Percentiles rank a stretch among this genome's conserved stretches.
These are phyloP conservation scores for Diplolepis rosae DNA, from an alignment of 2,888 invertebrate genomes.

Conservation along the genomic window DNA sequence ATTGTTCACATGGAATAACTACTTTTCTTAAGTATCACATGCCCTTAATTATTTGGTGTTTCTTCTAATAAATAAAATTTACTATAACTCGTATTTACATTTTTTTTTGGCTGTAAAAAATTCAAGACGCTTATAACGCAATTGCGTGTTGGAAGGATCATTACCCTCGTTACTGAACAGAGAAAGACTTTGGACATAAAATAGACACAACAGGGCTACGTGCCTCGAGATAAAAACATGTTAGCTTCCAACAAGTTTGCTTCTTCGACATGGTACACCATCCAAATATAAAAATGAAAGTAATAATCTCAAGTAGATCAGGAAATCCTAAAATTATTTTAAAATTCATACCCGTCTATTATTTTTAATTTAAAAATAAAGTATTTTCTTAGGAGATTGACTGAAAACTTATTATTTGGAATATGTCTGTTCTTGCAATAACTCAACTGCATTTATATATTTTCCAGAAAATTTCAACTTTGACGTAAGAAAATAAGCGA, in stretches of 20 bases:
- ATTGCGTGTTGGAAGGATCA: slow-evolving; percentile 46
- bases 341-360: too few relatives aligned
- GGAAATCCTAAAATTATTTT: not conserved
- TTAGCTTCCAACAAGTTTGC: slow-evolving; percentile 32
- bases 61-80: not conserved
- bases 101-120: not conserved
- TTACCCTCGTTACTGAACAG: slow-evolving; percentile 48
- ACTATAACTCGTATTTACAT: not conserved
- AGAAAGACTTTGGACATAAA: slow-evolving; percentile 53
- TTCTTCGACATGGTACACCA: slow-evolving; percentile 55
- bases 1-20: too few relatives aligned
- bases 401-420: too few relatives aligned
- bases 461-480: not conserved
- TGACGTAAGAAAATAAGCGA: not conserved
- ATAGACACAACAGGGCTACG: slow-evolving; percentile 68
- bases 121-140: slow-evolving; percentile 4
- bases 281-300: slow-evolving; percentile 19
- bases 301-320: not conserved
- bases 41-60: too few relatives aligned
- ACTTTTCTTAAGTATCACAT: too few relatives aligned
- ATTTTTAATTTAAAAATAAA: too few relatives aligned
- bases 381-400: too few relatives aligned
- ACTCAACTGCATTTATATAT: not conserved
- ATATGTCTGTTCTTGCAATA: too few relatives aligned
- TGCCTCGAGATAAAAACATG: slow-evolving; percentile 64